Evolutionary conservation across 2,888 invertebrate species (phyloP).

Genomic region (Melinaea marsaeus): DNA sequence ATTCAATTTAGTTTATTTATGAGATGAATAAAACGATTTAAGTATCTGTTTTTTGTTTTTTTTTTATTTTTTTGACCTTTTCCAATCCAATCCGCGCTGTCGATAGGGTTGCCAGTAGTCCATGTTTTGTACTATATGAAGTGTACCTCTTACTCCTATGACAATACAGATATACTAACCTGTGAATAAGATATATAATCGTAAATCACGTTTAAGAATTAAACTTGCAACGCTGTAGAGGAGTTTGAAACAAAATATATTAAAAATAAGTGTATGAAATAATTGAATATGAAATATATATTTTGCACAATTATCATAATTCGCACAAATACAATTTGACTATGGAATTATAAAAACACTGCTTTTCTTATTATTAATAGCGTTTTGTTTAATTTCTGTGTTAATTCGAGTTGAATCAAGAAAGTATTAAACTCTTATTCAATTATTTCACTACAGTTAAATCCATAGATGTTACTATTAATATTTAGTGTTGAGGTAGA

Average conservation of each 20-base stretch:
- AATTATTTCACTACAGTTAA: neutral
- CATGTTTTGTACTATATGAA: conserved; percentile 34
- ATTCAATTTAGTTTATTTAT: conserved; percentile 74
- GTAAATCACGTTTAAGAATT: neutral
- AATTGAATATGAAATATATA: neutral
- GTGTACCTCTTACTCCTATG: conserved; percentile 52
- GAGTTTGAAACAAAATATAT: neutral
- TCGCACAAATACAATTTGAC: neutral
- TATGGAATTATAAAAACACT: neutral
- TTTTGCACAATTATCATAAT: neutral
- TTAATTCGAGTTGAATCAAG: no score
- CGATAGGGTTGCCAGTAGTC: conserved; percentile 24
- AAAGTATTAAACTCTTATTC: neutral
- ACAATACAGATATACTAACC: conserved; percentile 49
- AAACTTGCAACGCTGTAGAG: neutral
- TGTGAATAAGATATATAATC: conserved; percentile 13
- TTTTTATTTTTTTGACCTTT: conserved; percentile 40
- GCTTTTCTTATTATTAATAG: conserved; percentile 12
- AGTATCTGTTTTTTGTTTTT: conserved; percentile 53
- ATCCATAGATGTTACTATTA: conserved; percentile 3
- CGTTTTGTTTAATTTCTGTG: neutral
- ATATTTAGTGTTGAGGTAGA: conserved; percentile 11
- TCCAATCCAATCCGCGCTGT: conserved; percentile 28
- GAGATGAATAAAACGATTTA: conserved; percentile 67
- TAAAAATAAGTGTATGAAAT: neutral